A percentile compares a stretch with the other conserved stretches of the same genome.
Evolutionary conservation across 35 echinoderm and acorn worm genomes (phyloP).

Genomic region (Lytechinus pictus): DNA sequence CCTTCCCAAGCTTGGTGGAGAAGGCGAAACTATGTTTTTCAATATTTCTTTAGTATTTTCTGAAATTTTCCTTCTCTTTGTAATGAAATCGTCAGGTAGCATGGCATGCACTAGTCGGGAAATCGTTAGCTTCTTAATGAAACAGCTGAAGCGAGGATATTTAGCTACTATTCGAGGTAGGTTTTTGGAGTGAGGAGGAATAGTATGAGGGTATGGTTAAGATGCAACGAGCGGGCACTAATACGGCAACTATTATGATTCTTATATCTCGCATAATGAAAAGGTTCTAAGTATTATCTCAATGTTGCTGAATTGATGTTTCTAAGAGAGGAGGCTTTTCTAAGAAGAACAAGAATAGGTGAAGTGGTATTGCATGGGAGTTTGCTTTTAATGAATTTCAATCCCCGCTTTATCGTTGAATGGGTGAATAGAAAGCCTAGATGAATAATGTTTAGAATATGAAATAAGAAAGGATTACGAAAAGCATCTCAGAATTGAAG

Average conservation of each 20-base stretch:
- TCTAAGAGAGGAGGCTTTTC: background rate
- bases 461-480: background rate
- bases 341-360: background rate
- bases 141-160: background rate
- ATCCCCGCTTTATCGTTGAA: background rate
- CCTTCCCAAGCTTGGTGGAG: background rate
- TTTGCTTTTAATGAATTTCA: conserved; percentile 6
- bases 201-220: background rate
- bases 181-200: background rate
- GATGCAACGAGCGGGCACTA: background rate
- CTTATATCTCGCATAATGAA: background rate
- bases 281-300: background rate
- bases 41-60: background rate
- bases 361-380: background rate
- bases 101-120: background rate
- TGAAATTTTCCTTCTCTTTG: background rate
- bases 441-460: background rate
- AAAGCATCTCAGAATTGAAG: background rate
- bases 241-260: background rate
- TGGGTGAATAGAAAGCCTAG: background rate
- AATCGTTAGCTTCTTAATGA: background rate
- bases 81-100: background rate
- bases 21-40: background rate
- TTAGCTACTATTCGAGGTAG: background rate
- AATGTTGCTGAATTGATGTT: conserved; percentile 12